phyloP scores from a whole-genome alignment of 2,888 invertebrate species.

The Aelia acuminata region DNA sequence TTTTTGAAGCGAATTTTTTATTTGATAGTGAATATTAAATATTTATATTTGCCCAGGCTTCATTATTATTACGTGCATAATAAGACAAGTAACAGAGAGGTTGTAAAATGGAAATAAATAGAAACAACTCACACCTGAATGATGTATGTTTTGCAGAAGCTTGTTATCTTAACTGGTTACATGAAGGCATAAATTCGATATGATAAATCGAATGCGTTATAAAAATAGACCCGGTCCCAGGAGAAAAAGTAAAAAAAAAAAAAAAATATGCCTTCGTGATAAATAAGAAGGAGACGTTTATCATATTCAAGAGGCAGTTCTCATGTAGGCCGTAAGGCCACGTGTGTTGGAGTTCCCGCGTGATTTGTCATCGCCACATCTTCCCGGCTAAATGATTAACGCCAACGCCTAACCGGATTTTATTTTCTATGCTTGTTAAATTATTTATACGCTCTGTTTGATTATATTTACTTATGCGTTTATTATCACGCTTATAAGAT shows the following conservation, averaged over 20 bases:
- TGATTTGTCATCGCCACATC: slow-evolving; percentile 53
- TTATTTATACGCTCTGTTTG: not conserved
- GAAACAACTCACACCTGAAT: not conserved
- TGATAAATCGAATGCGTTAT: slow-evolving; percentile 23
- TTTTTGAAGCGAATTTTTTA: too few species aligned
- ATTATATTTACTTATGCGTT: not conserved
- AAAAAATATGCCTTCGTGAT: slow-evolving; percentile 11
- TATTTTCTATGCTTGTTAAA: slow-evolving; percentile 4
- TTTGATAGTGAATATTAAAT: not conserved
- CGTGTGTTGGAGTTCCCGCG: slow-evolving; percentile 43
- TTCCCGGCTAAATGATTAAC: slow-evolving; percentile 49
- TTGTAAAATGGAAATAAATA: slow-evolving; percentile 9
- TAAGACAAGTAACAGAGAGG: not conserved
- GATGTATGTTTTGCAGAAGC: slow-evolving; percentile 30
- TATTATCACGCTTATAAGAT: too few species aligned
- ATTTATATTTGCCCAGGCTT: not conserved
- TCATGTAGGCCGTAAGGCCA: slow-evolving; percentile 49
- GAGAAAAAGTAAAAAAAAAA: not conserved
- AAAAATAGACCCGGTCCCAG: slow-evolving; percentile 24
- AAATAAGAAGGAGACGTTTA: slow-evolving; percentile 47
- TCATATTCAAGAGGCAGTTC: slow-evolving; percentile 62
- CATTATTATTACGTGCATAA: slow-evolving; percentile 1
- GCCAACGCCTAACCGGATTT: not conserved
- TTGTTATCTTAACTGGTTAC: slow-evolving; percentile 26
- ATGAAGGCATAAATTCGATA: slow-evolving; percentile 35